Evolutionary conservation across 2,113 vertebrate genomes (phyloP), one percentile per base, ranked within the genome.

Genomic region (Callopanchax toddi): DNA sequence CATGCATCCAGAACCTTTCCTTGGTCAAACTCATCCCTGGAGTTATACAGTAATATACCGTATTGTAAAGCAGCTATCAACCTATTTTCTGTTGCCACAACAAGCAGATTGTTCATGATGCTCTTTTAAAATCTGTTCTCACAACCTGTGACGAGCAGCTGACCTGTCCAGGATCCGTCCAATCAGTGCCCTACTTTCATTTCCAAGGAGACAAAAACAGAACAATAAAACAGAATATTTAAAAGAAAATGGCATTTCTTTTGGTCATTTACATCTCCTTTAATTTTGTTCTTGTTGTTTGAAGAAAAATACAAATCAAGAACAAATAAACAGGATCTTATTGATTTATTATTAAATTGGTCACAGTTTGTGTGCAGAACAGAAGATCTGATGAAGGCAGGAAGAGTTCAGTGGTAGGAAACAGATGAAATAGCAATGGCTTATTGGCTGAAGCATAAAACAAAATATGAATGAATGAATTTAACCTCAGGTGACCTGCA

Each of bases 61-160:
- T 25, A 9, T 12, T 58, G 20, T 56, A n/a, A 25, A 36, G 26
- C 39, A 17, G 21, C 5, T 26, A n/a, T 36, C 23, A 45, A 5
- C 17, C 16, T 20, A 13, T 39, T 53, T 17, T 60, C 29, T 55
- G 49, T 36, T 36, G 36, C 26, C n/a, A 2, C 25, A 36, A 13
- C 50, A 56, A 60, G 17, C 39, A 17, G 21, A 45, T 52, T 25
- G 16, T 67, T 54, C 37, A 11, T 52, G 18, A 22, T 40, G 20
- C 23, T 34, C 23, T 55, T 50, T 56, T 20, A 50, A 11, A 67
- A 45, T 52, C 10, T 61, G 23, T 56, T 69, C 46, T 40, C 23
- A 46, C 44, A 55, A 66, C 26, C 20, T 48, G 48, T 49, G 51
- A 61, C 25, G 6, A 23, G 36, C 43, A 56, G 23, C 18, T 60